A percentile compares a stretch with the other conserved stretches of the same genome.
phyloP scores from a whole-genome alignment of 37 sponge, comb jelly and placozoan genomes.

The Ephydatia muelleri region DNA sequence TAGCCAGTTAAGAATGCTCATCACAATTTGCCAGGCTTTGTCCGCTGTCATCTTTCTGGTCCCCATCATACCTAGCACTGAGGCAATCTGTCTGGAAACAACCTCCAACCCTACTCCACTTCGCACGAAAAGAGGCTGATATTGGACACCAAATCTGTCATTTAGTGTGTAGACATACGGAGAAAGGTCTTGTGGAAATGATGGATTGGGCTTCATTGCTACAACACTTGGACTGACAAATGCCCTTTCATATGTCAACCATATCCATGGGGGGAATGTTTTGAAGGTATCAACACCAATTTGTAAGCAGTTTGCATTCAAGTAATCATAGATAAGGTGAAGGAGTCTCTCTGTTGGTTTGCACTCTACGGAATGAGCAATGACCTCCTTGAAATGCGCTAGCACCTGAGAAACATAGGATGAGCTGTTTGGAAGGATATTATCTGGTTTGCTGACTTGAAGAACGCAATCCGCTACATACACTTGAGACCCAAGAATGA shows the following conservation, averaged over 20 bases:
- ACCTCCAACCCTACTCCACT: background rate
- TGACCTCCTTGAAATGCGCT: background rate
- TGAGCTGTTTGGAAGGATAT: background rate
- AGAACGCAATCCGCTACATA: conserved; percentile 6
- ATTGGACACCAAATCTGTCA: background rate
- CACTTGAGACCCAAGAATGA: conserved; percentile 19
- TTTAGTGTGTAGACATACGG: conserved; percentile 18
- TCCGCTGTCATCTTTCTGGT: background rate
- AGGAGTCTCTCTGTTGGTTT: background rate
- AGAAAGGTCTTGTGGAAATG: conserved; percentile 9
- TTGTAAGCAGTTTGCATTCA: background rate
- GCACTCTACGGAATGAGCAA: background rate
- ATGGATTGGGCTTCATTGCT: background rate
- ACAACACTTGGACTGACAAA: conserved; percentile 9
- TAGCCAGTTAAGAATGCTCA: no score
- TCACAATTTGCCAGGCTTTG: conserved; percentile 9
- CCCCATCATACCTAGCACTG: conserved; percentile 14
- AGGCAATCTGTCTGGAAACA: conserved; percentile 3
- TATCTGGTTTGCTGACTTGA: background rate
- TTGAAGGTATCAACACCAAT: no score
- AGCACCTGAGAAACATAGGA: background rate
- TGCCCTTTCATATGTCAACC: background rate
- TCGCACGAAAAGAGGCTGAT: conserved; percentile 18
- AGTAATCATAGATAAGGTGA: background rate
- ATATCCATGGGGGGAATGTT: conserved; percentile 16